phyloP scores from a whole-genome alignment of 2,797 vertebrate species.

The Malurus leucopterus region DNA sequence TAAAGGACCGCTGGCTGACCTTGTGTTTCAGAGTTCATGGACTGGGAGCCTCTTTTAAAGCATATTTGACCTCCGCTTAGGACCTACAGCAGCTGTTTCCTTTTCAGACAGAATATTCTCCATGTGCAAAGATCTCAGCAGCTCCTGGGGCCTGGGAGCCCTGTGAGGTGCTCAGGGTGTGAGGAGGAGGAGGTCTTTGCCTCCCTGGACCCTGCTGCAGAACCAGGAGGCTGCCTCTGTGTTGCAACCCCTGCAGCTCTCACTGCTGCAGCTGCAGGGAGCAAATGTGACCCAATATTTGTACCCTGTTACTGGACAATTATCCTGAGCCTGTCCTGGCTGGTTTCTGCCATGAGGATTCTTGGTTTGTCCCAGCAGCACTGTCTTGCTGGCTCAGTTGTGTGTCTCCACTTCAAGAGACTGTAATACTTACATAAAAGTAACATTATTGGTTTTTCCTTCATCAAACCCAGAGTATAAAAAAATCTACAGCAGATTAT shows the following conservation, averaged over 20 bases:
- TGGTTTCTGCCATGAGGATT: neutral
- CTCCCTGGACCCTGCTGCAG: neutral
- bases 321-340: neutral
- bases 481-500: neutral
- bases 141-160: neutral
- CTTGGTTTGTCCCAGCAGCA: neutral
- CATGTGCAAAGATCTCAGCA: neutral
- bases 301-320: neutral
- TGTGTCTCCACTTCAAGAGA: neutral
- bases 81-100: neutral
- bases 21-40: slow-evolving; percentile 34
- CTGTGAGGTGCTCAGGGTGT: neutral
- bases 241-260: neutral
- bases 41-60: neutral
- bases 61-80: neutral
- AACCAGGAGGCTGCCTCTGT: neutral
- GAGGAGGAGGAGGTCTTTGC: neutral
- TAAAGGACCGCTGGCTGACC: slow-evolving; percentile 43
- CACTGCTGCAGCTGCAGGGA: neutral
- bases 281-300: neutral
- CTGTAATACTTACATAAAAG: neutral
- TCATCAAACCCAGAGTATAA: neutral
- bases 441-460: neutral
- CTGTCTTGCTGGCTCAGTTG: neutral
- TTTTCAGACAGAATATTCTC: neutral